Base-by-base conservation (phyloP, 64 coral and sea anemone species). In the Pachyseris speciosa region DNA sequence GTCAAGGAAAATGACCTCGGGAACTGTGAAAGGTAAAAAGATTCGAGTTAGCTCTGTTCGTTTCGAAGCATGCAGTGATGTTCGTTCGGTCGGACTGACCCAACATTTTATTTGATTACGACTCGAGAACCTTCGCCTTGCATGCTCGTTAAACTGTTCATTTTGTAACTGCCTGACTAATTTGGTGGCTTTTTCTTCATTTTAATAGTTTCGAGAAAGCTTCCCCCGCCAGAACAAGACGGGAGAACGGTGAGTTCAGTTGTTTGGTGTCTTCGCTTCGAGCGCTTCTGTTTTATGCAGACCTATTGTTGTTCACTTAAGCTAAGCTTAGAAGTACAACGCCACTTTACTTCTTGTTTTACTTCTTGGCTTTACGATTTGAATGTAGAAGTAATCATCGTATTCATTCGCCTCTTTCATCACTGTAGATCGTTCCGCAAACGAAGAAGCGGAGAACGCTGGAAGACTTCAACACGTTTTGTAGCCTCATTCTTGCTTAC, bases 401-500 rank as follows among this genome's bases (percentile, higher is more conserved):
- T 27, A 37, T 52, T 7, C 60, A 33, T 32, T 39, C 51, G 19
- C 57, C 17, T 87, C 20, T 37, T 71, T 77, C n/a, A 20, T 6
- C 78, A 32, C 72, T 87, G 4, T 88, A 99, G 97, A 88, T 81
- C 47, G 91, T 66, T 74, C 94, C 97, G 20, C 87, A 93, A 36
- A 60, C 97, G 36, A 99, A 99, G 76, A 99, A 95, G 66, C 74
- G 78, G 30, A 91, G 90, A 49, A 99, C 94, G 34, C 79, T 99
- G 43, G 97, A 99, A 74, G 97, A 95, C 47, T 99, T 99, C 66
- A 99, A 99, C 90, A 92, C 97, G 29, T 99, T 99, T 57, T 99
- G 97, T 92, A 99, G 97, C 63, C 86, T 95, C 20, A 91, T 99
- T 90, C 90, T 99, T 44, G 97, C 97, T 4, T 95, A 99, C 90